A percentile compares a stretch with the other conserved stretches of the same genome.
Evolutionary conservation across 2,797 vertebrate species (phyloP).

Genomic region (Adelosebastes latens): DNA sequence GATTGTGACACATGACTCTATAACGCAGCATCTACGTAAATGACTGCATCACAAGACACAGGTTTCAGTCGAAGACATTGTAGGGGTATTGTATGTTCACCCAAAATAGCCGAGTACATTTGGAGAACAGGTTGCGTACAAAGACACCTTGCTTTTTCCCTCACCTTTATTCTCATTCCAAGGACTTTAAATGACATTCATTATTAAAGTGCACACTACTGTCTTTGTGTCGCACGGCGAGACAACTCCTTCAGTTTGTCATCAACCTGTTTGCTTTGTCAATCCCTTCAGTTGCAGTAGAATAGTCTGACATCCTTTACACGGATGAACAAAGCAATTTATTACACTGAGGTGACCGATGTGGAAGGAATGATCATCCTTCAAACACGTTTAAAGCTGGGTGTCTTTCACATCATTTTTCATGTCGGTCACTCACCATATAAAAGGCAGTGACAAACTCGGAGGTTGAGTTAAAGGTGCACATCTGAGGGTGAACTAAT

Average conservation of each 20-base stretch:
- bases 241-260: constrained; percentile 6
- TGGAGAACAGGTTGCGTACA: background rate
- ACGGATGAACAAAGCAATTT: background rate
- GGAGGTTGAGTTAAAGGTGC: background rate
- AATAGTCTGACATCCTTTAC: background rate
- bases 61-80: background rate
- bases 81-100: background rate
- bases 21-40: background rate
- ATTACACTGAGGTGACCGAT: background rate
- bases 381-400: background rate
- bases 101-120: constrained; percentile 1
- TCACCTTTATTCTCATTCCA: constrained; percentile 20
- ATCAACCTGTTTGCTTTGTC: constrained; percentile 35
- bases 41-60: constrained; percentile 7
- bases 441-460: constrained; percentile 21
- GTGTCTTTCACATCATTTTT: constrained; percentile 7
- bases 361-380: constrained; percentile 14
- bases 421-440: constrained; percentile 2
- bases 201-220: constrained; percentile 7
- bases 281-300: background rate
- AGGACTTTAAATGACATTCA: background rate
- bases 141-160: background rate
- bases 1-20: background rate
- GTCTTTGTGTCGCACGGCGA: constrained; percentile 20
- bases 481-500: background rate